These are phyloP conservation scores for Lipophrys pholis DNA, from an alignment of 2,113 vertebrate species.

Conservation along the genomic window DNA sequence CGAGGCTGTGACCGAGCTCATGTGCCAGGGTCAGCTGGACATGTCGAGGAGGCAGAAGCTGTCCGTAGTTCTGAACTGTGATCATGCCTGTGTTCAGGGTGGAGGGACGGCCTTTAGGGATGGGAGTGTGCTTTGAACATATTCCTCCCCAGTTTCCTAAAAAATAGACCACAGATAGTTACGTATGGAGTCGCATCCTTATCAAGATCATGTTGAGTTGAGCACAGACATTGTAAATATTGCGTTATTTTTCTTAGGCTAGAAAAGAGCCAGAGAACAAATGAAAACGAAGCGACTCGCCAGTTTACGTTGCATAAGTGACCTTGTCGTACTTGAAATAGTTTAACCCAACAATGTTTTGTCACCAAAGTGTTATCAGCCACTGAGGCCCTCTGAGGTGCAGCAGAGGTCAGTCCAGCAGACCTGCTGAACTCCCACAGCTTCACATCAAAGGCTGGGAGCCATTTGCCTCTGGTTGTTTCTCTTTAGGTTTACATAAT, in stretches of 20 bases:
- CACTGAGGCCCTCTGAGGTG: constrained; percentile 11
- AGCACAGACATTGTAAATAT: too few species aligned
- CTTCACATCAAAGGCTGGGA: constrained; percentile 40
- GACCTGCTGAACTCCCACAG: constrained; percentile 6
- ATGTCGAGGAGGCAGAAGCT: constrained; percentile 75
- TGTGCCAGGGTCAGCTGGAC: constrained; percentile 86
- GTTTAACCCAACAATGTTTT: constrained; percentile 43
- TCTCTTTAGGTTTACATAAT: constrained; percentile 44
- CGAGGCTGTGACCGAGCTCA: constrained; percentile 88
- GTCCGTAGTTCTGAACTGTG: constrained; percentile 86
- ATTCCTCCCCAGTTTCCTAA: constrained; percentile 85
- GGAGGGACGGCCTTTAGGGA: constrained; percentile 19
- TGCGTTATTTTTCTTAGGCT: background rate
- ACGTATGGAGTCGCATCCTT: background rate
- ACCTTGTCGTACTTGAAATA: constrained; percentile 48
- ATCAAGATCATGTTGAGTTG: too few species aligned
- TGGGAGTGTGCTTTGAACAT: constrained; percentile 74
- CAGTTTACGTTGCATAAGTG: constrained; percentile 38
- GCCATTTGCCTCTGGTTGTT: constrained; percentile 5
- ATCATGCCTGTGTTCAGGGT: constrained; percentile 85
- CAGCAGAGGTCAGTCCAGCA: constrained; percentile 1
- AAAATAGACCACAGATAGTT: constrained; percentile 12
- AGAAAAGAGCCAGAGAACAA: background rate
- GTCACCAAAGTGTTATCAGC: constrained; percentile 24
- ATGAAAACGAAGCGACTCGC: background rate